Conservation (phyloP, 2,113 vertebrate species). For the Vicugna pacos region DNA sequence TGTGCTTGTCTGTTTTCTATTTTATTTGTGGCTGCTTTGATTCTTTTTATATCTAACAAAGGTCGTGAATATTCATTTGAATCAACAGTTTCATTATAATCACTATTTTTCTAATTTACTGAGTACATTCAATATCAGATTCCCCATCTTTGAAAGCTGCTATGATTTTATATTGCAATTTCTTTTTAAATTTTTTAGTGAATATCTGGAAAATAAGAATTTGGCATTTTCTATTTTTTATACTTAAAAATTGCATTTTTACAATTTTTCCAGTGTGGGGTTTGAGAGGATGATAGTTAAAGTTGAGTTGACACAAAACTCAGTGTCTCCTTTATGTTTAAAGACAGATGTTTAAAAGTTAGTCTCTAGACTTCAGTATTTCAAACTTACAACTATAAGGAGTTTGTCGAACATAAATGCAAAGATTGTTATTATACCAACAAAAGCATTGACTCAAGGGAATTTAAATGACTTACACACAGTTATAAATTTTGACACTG, state of each 20-base stretch:
- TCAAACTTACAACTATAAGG: not conserved
- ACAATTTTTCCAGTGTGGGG: not conserved
- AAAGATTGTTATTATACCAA: not conserved
- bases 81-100: not conserved
- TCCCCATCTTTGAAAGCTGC: not conserved
- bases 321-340: not conserved
- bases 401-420: not conserved
- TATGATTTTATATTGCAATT: not conserved
- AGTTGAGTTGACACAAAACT: not conserved
- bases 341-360: not conserved
- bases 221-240: not conserved
- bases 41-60: not conserved
- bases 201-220: constrained; percentile 14
- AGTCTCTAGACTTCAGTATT: not conserved
- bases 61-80: not conserved
- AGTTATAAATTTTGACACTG: not conserved
- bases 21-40: not conserved
- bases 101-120: not conserved
- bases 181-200: not conserved
- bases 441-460: not conserved
- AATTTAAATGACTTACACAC: not conserved
- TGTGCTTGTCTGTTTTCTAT: not conserved
- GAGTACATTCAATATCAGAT: not conserved
- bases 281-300: not conserved
- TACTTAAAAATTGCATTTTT: constrained; percentile 8